Evolutionary conservation across 2,797 vertebrate genomes (phyloP).

Genomic region (Gambelia wislizenii): DNA sequence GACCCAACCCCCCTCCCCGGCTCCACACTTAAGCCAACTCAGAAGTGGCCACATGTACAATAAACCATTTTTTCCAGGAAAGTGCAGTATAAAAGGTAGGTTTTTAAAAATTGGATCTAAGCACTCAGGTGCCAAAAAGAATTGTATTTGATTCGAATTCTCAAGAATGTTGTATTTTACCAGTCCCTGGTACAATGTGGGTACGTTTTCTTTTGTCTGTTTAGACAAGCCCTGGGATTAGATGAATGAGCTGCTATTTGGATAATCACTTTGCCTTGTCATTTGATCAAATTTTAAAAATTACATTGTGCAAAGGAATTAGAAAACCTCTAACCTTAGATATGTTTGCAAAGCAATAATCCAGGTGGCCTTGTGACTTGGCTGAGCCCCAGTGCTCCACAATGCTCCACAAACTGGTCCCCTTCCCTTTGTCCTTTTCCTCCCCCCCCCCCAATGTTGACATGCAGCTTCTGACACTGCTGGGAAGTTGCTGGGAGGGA

Average conservation of each 20-base stretch:
- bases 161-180: no score
- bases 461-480: background rate
- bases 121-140: no score
- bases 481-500: background rate
- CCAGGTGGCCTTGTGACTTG: background rate
- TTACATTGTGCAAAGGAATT: slow-evolving; percentile 5
- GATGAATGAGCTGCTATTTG: slow-evolving; percentile 7
- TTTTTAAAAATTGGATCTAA: no score
- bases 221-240: no score
- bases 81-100: no score
- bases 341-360: slow-evolving; percentile 6
- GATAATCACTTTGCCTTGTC: slow-evolving; percentile 12
- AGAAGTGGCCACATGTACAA: no score
- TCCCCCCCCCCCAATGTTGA: background rate
- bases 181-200: no score
- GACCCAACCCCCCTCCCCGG: no score
- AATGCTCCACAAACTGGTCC: background rate
- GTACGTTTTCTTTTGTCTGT: no score
- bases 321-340: slow-evolving; percentile 1
- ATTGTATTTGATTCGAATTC: no score
- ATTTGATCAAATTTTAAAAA: slow-evolving; percentile 11
- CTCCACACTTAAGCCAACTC: no score
- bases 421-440: background rate
- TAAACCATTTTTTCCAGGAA: no score
- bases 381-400: background rate